Percentiles rank a stretch among this genome's conserved stretches.
Evolutionary conservation across 2,113 vertebrate genomes (phyloP).

Genomic region (Crotalus helleri): DNA sequence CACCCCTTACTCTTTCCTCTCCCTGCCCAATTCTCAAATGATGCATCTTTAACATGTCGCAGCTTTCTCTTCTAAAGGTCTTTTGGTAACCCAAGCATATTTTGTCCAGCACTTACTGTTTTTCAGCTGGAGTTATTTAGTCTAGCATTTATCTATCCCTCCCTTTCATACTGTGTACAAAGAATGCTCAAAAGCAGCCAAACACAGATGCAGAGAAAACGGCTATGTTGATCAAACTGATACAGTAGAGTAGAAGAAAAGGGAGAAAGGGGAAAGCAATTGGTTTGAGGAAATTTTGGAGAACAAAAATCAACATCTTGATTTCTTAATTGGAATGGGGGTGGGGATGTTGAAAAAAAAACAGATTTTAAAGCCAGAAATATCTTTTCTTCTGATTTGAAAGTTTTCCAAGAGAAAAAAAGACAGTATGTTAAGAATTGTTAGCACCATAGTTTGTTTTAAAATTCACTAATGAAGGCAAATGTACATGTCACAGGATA

Average conservation of each 20-base stretch:
- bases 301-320: slow-evolving; percentile 19
- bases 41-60: slow-evolving; percentile 63
- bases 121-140: slow-evolving; percentile 63
- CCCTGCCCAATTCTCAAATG: slow-evolving; percentile 53
- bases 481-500: not conserved
- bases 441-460: not conserved
- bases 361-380: slow-evolving; percentile 31
- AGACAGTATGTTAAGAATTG: not conserved
- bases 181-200: slow-evolving; percentile 26
- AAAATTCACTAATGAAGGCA: not conserved
- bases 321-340: not conserved
- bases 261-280: slow-evolving; percentile 45
- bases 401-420: not conserved
- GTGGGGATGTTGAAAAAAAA: not conserved
- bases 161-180: slow-evolving; percentile 56
- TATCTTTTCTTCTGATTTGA: slow-evolving; percentile 4
- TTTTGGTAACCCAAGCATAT: slow-evolving; percentile 59
- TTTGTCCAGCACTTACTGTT: slow-evolving; percentile 62
- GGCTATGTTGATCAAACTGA: slow-evolving; percentile 44
- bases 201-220: slow-evolving; percentile 48
- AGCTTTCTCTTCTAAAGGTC: slow-evolving; percentile 62
- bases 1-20: slow-evolving; percentile 16
- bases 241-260: slow-evolving; percentile 42
- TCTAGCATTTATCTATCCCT: slow-evolving; percentile 56
- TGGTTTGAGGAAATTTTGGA: slow-evolving; percentile 25